phyloP scores from a whole-genome alignment of 2,797 vertebrate genomes.

The Morelia viridis region DNA sequence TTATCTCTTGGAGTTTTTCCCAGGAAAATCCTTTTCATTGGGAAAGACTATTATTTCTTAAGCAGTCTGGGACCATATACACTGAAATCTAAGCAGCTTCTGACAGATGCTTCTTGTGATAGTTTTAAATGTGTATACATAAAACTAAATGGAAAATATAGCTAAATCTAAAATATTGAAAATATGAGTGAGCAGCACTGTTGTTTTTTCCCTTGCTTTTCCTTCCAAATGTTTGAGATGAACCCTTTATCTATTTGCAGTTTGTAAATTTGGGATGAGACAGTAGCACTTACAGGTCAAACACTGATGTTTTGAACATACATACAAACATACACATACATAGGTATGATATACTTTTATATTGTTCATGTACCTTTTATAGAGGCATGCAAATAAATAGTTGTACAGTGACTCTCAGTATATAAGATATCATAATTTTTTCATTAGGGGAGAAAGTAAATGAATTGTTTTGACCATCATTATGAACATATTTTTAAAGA shows the following conservation, averaged over 20 bases:
- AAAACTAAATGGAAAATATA: neutral
- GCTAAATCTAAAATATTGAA: neutral
- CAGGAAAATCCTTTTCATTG: slow-evolving; percentile 8
- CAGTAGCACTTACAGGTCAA: neutral
- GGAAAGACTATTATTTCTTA: slow-evolving; percentile 7
- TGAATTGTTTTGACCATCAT: neutral
- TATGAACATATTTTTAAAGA: neutral
- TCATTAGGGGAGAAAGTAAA: neutral
- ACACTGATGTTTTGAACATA: neutral
- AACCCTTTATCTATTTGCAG: neutral
- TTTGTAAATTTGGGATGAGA: neutral
- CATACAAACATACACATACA: neutral
- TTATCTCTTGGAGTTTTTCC: slow-evolving; percentile 9
- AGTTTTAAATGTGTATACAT: neutral
- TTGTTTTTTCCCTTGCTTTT: neutral
- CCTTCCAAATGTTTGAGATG: neutral
- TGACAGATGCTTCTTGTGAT: neutral
- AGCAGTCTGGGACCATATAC: neutral
- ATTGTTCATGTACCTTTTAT: neutral
- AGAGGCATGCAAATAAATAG: neutral
- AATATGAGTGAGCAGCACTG: neutral
- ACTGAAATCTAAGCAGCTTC: neutral
- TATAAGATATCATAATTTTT: neutral
- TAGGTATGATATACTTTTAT: neutral
- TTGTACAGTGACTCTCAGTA: neutral